Evolutionary conservation across 1,140 invertebrate genomes (phyloP).

Genomic region (Prorops nasuta): DNA sequence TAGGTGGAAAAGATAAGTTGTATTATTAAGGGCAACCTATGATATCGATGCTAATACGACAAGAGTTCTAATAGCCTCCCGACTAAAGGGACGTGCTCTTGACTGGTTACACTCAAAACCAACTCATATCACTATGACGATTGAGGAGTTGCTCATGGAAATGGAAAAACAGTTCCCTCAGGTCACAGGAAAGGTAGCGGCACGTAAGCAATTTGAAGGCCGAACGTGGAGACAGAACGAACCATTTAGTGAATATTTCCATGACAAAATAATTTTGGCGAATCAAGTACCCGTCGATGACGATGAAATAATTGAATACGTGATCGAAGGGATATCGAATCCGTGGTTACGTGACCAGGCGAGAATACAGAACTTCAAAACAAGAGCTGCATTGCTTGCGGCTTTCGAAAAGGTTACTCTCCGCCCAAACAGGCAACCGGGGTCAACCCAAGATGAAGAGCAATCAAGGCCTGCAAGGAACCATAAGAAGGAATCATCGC

Average conservation of each 20-base stretch:
- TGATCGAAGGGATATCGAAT: constrained; percentile 7
- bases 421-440: no score
- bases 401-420: no score
- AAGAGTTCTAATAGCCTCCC: neutral
- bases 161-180: no score
- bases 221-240: neutral
- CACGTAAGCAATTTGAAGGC: neutral
- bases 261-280: constrained; percentile 3
- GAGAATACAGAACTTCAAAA: constrained; percentile 4
- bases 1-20: neutral
- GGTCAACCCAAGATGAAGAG: no score
- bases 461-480: no score
- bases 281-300: neutral
- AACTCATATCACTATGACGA: constrained; percentile 1
- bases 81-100: constrained; percentile 2
- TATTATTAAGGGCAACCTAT: neutral
- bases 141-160: no score
- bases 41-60: neutral
- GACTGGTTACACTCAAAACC: constrained; percentile 4
- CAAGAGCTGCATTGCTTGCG: no score
- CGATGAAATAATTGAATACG: constrained; percentile 1
- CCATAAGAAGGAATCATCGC: no score
- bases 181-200: no score
- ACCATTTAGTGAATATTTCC: neutral
- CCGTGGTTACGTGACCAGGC: constrained; percentile 3